Percentiles rank a stretch among this genome's conserved stretches.
phyloP scores from a whole-genome alignment of 2,113 vertebrate genomes.

The Carassius carassius region DNA sequence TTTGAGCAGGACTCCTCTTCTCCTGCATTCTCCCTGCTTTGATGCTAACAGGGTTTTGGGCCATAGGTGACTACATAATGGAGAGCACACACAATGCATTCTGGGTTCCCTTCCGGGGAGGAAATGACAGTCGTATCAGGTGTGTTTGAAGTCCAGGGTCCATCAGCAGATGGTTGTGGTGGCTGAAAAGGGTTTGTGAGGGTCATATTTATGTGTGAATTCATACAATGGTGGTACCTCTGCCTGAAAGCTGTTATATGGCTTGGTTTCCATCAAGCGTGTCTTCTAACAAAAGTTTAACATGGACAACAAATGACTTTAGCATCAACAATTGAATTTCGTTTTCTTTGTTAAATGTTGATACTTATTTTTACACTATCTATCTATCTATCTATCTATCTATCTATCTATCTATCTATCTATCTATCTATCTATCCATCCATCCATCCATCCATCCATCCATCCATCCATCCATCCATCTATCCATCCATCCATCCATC shows the following conservation, averaged over 20 bases:
- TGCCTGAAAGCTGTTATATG: not conserved
- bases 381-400: no score
- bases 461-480: no score
- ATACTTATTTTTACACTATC: no score
- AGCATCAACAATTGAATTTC: not conserved
- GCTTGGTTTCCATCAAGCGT: not conserved
- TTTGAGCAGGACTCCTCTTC: conserved; percentile 60
- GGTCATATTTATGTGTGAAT: conserved; percentile 3
- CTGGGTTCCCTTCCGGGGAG: conserved; percentile 48
- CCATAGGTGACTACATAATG: conserved; percentile 70
- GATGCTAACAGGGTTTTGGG: conserved; percentile 65
- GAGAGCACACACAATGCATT: conserved; percentile 59
- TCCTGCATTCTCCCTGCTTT: conserved; percentile 58
- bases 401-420: no score
- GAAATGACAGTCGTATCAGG: conserved; percentile 48
- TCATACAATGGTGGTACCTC: not conserved
- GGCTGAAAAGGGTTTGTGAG: not conserved
- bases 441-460: no score
- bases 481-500: no score
- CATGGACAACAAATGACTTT: not conserved
- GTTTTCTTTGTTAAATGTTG: not conserved
- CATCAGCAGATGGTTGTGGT: conserved; percentile 44
- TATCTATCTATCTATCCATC: no score
- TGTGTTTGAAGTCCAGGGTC: conserved; percentile 47
- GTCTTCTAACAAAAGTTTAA: not conserved